Evolutionary conservation across 2,888 invertebrate genomes (phyloP), one percentile per base, ranked within the genome.

Genomic region (Caenorhabditis doughertyi): DNA sequence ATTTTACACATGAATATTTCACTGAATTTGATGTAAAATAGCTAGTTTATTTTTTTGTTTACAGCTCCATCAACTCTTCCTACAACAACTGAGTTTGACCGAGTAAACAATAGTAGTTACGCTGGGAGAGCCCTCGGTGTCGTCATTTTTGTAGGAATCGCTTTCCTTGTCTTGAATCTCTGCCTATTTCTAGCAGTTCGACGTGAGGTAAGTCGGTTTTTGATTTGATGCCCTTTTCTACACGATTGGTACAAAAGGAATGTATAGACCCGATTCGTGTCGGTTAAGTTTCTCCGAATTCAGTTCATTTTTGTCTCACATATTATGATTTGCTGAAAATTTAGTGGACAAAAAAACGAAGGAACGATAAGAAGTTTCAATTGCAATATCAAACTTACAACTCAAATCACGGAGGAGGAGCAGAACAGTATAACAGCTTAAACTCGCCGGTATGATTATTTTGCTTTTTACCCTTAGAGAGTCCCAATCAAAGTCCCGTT

Each of bases 151-250:
- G 82, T 91, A 39, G 91, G 91, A 16, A 86, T 86, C 44, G 87
- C 85, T 1, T 84, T 92, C 23, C 83, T 92, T 0, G 80, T 91
- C 13, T 81, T 92, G 51, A 92, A 92, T 68, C 82, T 90, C 23
- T 90, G 90, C 60, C 81, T 90, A 8, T 86, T 88, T 27, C 79
- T 89, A 29, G 90, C 87, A 11, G 84, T 92, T 44, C 87, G 86
- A 56, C 62, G 88, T 84, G 85, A 84, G 81, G 90, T 90, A 39
- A 39, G 39, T 56, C 25, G 83, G 39, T 11, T 39, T 39, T 3
- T 13, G 7, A 25, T 27, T 29, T 7, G 13, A 21, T 18, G 29
- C 27, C 47, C 67, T 11, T n/a, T 13, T 4, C 4, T 39, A 16
- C 44, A 18, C 18, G 62, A 56, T 39, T 65, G 53, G 29, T 71